Percentiles rank a stretch among this genome's conserved stretches.
phyloP scores from a whole-genome alignment of 1,140 invertebrate genomes.

The Forficula auricularia region DNA sequence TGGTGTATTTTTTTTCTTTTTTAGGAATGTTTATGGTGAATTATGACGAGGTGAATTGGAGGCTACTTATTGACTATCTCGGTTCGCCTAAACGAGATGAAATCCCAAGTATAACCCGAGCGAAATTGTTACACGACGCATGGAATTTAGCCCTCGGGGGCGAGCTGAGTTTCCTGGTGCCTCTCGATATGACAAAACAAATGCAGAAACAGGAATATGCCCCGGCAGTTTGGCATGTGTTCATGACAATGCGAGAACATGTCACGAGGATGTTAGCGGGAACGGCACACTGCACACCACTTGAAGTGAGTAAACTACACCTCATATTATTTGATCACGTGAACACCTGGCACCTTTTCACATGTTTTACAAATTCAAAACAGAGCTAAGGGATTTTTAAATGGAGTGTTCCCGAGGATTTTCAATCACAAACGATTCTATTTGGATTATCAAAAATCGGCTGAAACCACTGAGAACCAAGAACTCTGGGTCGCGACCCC shows the following conservation, averaged over 20 bases:
- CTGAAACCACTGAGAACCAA: too few species aligned
- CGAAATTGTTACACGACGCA: slow-evolving; percentile 57
- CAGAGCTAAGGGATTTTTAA: too few species aligned
- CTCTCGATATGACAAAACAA: slow-evolving; percentile 49
- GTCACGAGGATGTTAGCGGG: slow-evolving; percentile 50
- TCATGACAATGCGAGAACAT: slow-evolving; percentile 60
- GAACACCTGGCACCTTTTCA: too few species aligned
- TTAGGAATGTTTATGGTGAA: slow-evolving; percentile 63
- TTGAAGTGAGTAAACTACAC: slow-evolving; percentile 32
- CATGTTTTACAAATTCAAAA: too few species aligned
- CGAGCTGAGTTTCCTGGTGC: slow-evolving; percentile 45
- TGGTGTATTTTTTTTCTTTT: too few species aligned
- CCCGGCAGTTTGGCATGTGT: slow-evolving; percentile 55
- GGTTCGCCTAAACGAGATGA: not conserved
- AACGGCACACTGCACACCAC: slow-evolving; percentile 40
- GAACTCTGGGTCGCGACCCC: too few species aligned
- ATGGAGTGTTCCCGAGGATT: too few species aligned
- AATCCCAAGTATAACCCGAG: slow-evolving; percentile 22
- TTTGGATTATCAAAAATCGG: too few species aligned
- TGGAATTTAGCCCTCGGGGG: slow-evolving; percentile 65
- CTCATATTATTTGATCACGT: not conserved
- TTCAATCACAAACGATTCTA: too few species aligned
- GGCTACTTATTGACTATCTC: slow-evolving; percentile 44
- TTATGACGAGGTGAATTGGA: slow-evolving; percentile 64
- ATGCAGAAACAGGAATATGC: slow-evolving; percentile 49